phyloP scores from a whole-genome alignment of 2,113 vertebrate species.

The Lota lota region DNA sequence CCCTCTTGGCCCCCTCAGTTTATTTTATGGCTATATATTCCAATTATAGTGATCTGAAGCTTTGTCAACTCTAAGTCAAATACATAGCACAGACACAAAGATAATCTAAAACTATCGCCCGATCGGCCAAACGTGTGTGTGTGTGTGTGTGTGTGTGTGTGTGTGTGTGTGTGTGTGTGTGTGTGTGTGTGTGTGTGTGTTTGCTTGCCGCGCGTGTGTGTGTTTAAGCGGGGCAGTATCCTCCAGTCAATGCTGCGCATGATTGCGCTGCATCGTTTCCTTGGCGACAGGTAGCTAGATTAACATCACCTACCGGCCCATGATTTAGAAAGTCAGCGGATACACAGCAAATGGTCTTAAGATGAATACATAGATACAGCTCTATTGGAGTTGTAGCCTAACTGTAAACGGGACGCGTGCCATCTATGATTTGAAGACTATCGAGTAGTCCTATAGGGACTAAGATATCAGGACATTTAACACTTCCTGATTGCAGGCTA shows the following conservation, averaged over 20 bases:
- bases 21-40: slow-evolving; percentile 15
- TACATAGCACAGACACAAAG: too few relatives aligned
- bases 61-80: neutral
- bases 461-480: too few relatives aligned
- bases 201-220: neutral
- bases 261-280: slow-evolving; percentile 64
- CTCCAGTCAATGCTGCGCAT: slow-evolving; percentile 27
- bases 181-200: too few relatives aligned
- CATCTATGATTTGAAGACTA: too few relatives aligned
- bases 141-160: too few relatives aligned
- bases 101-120: too few relatives aligned
- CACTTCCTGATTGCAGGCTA: too few relatives aligned
- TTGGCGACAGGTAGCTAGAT: slow-evolving; percentile 59
- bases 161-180: too few relatives aligned
- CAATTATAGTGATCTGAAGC: neutral
- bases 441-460: too few relatives aligned
- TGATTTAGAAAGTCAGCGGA: neutral
- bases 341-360: too few relatives aligned
- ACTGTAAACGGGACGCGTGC: neutral
- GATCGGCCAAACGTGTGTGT: too few relatives aligned
- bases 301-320: slow-evolving; percentile 53
- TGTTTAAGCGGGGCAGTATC: neutral
- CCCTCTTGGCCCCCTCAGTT: slow-evolving; percentile 61
- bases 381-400: neutral
- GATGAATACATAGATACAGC: too few relatives aligned